phyloP scores from a whole-genome alignment of 1,140 invertebrate species.

The Penaeus indicus region DNA sequence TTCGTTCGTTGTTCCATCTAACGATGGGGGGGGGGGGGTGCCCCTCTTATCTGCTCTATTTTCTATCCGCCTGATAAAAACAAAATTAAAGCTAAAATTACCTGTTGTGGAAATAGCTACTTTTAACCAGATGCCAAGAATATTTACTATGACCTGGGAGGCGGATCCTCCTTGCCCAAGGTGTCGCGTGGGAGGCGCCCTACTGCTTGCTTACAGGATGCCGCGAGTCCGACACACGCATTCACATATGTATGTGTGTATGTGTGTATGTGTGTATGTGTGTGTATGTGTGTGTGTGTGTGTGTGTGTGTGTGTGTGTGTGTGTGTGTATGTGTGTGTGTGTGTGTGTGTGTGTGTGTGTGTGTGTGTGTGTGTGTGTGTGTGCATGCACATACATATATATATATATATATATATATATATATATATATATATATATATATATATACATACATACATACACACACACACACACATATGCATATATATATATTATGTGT shows the following conservation, averaged over 20 bases:
- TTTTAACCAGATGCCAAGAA: too few species aligned
- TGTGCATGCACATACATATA: background rate
- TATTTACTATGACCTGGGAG: too few species aligned
- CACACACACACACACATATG: background rate
- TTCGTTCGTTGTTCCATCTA: too few species aligned
- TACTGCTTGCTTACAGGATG: too few species aligned
- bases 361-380: background rate
- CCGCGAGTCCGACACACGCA: too few species aligned
- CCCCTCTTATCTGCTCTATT: too few species aligned
- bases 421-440: conserved; percentile 12
- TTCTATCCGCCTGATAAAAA: too few species aligned
- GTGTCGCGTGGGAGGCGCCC: too few species aligned
- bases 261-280: background rate
- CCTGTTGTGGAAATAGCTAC: too few species aligned
- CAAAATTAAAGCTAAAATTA: too few species aligned
- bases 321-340: background rate
- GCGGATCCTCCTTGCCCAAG: too few species aligned
- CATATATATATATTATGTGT: conserved; percentile 3
- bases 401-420: background rate
- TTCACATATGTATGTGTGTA: background rate
- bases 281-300: background rate
- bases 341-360: background rate
- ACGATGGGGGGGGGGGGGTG: too few species aligned
- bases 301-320: background rate
- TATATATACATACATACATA: conserved; percentile 1